Conservation (phyloP, 1,140 invertebrate genomes). For the Chironomus striatipennis region DNA sequence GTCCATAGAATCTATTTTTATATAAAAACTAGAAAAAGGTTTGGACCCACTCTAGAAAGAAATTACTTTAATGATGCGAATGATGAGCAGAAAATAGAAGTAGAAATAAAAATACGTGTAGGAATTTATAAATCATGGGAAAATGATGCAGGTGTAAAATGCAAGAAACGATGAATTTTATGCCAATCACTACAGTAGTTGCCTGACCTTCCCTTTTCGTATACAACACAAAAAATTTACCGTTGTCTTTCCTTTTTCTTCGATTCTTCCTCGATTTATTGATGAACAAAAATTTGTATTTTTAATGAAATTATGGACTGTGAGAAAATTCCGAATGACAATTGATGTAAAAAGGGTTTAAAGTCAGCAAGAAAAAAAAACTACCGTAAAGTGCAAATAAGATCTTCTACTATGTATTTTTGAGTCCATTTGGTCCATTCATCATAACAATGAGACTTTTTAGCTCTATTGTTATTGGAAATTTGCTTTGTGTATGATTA, state of each 20-base stretch:
- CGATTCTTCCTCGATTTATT: not conserved
- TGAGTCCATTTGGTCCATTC: constrained; percentile 19
- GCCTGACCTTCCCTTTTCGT: not conserved
- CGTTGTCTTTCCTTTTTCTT: not conserved
- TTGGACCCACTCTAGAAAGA: not conserved
- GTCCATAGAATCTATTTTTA: not conserved
- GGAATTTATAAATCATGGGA: constrained; percentile 19
- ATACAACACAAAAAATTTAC: not conserved
- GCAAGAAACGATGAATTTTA: constrained; percentile 4
- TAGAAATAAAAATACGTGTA: not conserved
- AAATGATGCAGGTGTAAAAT: constrained; percentile 19
- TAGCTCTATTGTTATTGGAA: not conserved
- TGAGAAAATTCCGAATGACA: not conserved
- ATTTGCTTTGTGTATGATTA: not conserved
- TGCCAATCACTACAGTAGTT: not conserved
- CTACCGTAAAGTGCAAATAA: constrained; percentile 2
- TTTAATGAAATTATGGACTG: not conserved
- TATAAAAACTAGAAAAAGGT: not conserved
- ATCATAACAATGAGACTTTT: not conserved
- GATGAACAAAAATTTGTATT: not conserved
- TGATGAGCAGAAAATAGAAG: constrained; percentile 14
- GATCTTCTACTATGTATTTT: not conserved
- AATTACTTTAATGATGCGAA: constrained; percentile 17
- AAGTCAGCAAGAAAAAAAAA: not conserved
- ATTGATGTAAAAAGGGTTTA: not conserved